phyloP scores from a whole-genome alignment of 2,888 invertebrate genomes.

The Diaperis boleti region DNA sequence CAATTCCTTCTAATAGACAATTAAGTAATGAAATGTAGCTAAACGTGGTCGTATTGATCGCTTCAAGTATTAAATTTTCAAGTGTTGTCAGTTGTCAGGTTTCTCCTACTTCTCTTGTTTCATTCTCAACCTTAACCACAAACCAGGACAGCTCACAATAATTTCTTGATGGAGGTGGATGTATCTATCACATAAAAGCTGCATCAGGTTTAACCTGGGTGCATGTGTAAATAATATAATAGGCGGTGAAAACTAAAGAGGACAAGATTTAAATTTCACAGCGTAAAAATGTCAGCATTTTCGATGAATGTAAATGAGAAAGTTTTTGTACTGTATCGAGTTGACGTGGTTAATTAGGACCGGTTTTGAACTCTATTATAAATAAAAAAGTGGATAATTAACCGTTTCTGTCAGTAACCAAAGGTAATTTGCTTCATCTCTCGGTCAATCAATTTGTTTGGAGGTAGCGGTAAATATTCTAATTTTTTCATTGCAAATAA shows the following conservation, averaged over 20 bases:
- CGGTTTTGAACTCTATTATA: slow-evolving; percentile 32
- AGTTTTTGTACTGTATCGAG: slow-evolving; percentile 16
- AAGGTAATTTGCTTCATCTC: slow-evolving; percentile 19
- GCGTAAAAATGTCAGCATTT: slow-evolving; percentile 6
- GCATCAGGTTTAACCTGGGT: slow-evolving; percentile 6
- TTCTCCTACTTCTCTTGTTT: no score
- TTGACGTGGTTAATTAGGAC: slow-evolving; percentile 21
- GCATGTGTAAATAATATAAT: slow-evolving; percentile 16
- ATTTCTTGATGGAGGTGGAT: no score
- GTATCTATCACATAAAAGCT: no score
- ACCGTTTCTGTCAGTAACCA: slow-evolving; percentile 9
- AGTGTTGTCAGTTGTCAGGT: no score
- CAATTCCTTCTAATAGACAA: no score
- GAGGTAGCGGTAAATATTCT: no score
- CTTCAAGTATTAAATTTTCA: no score
- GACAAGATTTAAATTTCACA: slow-evolving; percentile 17
- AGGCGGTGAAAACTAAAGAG: slow-evolving; percentile 6
- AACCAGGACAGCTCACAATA: no score
- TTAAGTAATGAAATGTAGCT: no score
- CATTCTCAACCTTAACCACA: no score
- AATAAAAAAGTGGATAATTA: slow-evolving; percentile 27
- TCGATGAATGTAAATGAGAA: slow-evolving; percentile 32
- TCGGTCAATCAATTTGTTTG: slow-evolving; percentile 22
- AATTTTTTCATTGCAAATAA: no score
- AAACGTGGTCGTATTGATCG: no score